Base-by-base conservation (phyloP, 2,797 vertebrate genomes). In the Borostomias antarcticus region DNA sequence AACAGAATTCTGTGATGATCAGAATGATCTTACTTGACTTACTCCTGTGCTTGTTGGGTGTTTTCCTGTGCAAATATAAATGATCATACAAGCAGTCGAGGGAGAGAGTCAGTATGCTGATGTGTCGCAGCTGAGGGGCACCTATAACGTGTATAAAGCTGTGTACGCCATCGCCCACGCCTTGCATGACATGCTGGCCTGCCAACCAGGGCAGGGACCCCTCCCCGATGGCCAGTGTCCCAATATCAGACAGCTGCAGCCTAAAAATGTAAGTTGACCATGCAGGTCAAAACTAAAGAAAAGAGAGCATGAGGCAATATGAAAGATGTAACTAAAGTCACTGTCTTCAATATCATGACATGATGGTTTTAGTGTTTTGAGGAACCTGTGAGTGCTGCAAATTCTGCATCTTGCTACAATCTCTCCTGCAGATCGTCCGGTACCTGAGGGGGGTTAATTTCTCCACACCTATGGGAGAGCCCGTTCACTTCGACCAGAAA, bases 121-220 rank as follows among this genome's bases (percentile, higher is more conserved):
- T 43, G 79, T 88, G 29, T 85, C 80, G 1, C 74, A 88, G 66
- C 83, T 86, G 47, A 76, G 86, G 47, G 82, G 81, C 48, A 85
- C 81, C 10, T 88, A 88, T 28, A 88, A 86, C 6, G 29, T 88
- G 25, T 72, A 82, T 57, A 91, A 92, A 72, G 93, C 89, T 11
- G 89, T 91, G 35, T 92, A 93, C 86, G 87, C 90, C 26, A 72
- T 91, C 5, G 90, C 92, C 59, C 86, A 92, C 29, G 88, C 91
- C 0, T 73, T 94, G 53, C 91, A 93, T 58, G 70, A 80, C 23
- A 71, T 89, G 37, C 10, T 91, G 23, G 89, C 89, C 64, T 90
- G 88, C 65, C 23, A 84, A 73, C 62, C 70, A 5, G 73, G 21
- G 10, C 65, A 64, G 59, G 69, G 35, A 33, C 60, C 74, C 69